Conservation (phyloP, 2,113 vertebrate species). For the Marmota flaviventris region DNA sequence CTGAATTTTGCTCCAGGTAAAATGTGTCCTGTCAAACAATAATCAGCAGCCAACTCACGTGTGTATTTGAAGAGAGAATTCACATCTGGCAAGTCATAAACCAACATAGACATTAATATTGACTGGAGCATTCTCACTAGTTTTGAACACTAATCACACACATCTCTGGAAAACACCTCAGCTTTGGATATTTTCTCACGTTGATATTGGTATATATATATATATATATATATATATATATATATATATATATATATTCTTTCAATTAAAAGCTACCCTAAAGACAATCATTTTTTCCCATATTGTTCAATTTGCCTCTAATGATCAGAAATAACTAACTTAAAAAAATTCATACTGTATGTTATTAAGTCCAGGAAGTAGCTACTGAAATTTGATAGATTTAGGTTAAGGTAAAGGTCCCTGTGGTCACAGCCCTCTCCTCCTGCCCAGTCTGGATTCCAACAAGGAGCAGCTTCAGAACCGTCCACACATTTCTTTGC, state of each 20-base stretch:
- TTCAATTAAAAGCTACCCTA: conserved; percentile 28
- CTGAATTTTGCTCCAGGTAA: conserved; percentile 78
- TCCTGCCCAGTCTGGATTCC: background rate
- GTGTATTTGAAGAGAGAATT: conserved; percentile 70
- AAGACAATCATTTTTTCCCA: background rate
- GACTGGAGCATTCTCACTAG: background rate
- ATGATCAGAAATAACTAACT: background rate
- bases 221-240: background rate
- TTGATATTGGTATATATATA: background rate
- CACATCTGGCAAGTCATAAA: conserved; percentile 67
- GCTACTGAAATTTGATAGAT: background rate
- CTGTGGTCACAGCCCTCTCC: background rate
- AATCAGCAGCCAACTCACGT: conserved; percentile 66
- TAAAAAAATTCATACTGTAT: background rate
- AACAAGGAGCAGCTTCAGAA: background rate
- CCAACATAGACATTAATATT: conserved; percentile 48
- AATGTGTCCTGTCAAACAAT: conserved; percentile 77
- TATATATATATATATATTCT: background rate
- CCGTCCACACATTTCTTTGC: rapidly evolving
- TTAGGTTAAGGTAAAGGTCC: background rate
- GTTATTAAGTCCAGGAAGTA: background rate
- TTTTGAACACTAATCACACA: background rate
- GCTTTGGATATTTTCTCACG: conserved; percentile 31
- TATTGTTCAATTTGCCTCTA: background rate
- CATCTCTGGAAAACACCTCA: background rate